Evolutionary conservation across 30 jellyfish, hydroid and myxozoan genomes (phyloP).

Genomic region (Aurelia coerulea): DNA sequence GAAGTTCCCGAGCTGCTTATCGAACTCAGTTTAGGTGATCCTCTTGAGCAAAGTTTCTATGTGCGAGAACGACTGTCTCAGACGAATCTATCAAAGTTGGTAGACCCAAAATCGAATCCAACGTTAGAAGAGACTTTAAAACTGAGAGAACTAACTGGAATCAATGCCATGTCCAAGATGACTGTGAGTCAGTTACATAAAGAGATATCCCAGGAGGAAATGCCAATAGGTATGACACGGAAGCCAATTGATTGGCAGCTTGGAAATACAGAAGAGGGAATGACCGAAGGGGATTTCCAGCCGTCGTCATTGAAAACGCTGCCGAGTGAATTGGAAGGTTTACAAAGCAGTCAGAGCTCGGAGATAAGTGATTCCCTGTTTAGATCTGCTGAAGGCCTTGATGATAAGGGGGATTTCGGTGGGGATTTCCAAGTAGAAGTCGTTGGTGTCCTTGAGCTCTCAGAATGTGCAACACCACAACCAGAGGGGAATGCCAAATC

Average conservation of each 20-base stretch:
- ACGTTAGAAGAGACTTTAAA: slow-evolving; percentile 71
- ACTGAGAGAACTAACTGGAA: slow-evolving; percentile 58
- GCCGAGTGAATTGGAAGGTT: slow-evolving; percentile 38
- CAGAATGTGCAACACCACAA: slow-evolving; percentile 24
- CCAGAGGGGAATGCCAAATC: not conserved
- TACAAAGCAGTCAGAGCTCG: slow-evolving; percentile 68
- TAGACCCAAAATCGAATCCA: slow-evolving; percentile 78
- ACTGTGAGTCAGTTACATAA: slow-evolving; percentile 90
- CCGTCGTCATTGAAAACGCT: slow-evolving; percentile 79
- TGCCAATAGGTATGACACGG: slow-evolving; percentile 53
- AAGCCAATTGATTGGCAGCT: slow-evolving; percentile 61
- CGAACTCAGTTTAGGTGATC: slow-evolving; percentile 79
- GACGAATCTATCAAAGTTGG: slow-evolving; percentile 68
- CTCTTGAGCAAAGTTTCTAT: slow-evolving; percentile 75
- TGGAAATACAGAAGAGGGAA: slow-evolving; percentile 38
- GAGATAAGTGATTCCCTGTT: slow-evolving; percentile 64
- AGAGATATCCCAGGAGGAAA: slow-evolving; percentile 83
- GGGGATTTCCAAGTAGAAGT: slow-evolving; percentile 23
- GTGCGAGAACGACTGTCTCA: slow-evolving; percentile 82
- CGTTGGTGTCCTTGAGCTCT: slow-evolving; percentile 48
- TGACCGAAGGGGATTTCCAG: slow-evolving; percentile 72
- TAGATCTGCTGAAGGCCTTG: slow-evolving; percentile 67
- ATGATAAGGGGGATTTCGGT: not conserved
- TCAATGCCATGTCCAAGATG: slow-evolving; percentile 49
- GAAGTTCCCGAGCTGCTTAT: slow-evolving; percentile 85